phyloP scores from a whole-genome alignment of 2,888 invertebrate genomes.

The Antheraea yamamai region DNA sequence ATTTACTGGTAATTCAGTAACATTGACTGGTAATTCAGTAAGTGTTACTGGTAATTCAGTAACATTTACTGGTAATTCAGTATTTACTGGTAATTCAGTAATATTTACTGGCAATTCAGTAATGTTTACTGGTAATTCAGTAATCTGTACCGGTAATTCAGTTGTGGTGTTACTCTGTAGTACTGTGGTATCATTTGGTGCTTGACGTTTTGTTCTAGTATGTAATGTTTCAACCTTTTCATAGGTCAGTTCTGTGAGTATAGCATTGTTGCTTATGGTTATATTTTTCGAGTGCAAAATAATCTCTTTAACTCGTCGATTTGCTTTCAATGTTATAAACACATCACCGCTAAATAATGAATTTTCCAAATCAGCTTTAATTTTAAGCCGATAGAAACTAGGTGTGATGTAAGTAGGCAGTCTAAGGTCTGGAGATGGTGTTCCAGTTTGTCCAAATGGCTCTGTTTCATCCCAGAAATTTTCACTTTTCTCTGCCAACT shows the following conservation, averaged over 20 bases:
- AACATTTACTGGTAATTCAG: no score
- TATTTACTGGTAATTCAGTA: no score
- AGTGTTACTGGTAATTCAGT: no score
- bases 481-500: slow-evolving; percentile 24
- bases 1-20: slow-evolving; percentile 27
- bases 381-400: slow-evolving; percentile 79
- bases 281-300: slow-evolving; percentile 79
- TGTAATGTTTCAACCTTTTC: slow-evolving; percentile 60
- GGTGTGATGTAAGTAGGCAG: slow-evolving; percentile 79
- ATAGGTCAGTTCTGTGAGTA: slow-evolving; percentile 73
- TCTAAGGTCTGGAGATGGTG: slow-evolving; percentile 59
- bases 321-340: slow-evolving; percentile 73
- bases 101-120: slow-evolving; percentile 17
- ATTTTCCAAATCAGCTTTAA: slow-evolving; percentile 77
- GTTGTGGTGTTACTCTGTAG: slow-evolving; percentile 26
- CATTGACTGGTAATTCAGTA: no score
- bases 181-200: slow-evolving; percentile 27
- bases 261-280: slow-evolving; percentile 59
- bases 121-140: no score
- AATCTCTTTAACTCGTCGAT: slow-evolving; percentile 62
- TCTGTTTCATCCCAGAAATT: slow-evolving; percentile 72
- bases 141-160: slow-evolving; percentile 23
- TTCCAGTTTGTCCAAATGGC: slow-evolving; percentile 56
- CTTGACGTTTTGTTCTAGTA: slow-evolving; percentile 50
- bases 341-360: slow-evolving; percentile 70